Base-by-base conservation (phyloP, 1,140 invertebrate genomes). In the Metaphire vulgaris region DNA sequence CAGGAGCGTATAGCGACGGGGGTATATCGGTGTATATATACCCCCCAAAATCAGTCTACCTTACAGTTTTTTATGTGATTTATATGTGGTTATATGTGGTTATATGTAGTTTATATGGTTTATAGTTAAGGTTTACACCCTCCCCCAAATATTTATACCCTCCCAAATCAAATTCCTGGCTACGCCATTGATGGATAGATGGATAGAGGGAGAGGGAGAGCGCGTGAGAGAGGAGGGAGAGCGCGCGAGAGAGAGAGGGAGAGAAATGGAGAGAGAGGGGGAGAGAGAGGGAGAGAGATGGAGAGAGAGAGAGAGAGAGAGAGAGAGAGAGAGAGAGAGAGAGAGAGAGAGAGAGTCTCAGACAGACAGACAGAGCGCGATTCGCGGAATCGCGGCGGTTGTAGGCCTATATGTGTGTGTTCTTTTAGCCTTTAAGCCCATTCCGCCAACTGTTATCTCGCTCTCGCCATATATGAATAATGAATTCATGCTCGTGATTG, bases 231-330 rank as follows among this genome's bases (percentile, higher is more conserved):
- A 29, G 28, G 28, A 29, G 69, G 31, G 69, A 70, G 69, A 29
- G 28, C n/a, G 69, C n/a, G 69, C n/a, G 69, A 70, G 69, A 29
- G 28, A 29, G 28, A 29, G 28, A 29, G 69, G 31, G 69, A 70
- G 69, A 29, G 28, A 29, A 30, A 70, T 21, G 31, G 69, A 70
- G 69, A 21, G 69, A 71, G 69, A 70, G 69, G 31, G 69, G 31
- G 69, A 70, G 69, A 70, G 69, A 29, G 28, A 29, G 69, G 31
- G 69, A 70, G 69, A 70, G 69, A 70, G 69, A 70, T 21, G 31
- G 69, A 70, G 69, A 70, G 69, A 70, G 69, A 70, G 69, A 70
- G 69, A 70, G 69, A 70, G 69, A 70, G 69, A 70, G 69, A 70
- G 69, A 70, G 69, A 70, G 69, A 70, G 69, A 70, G 69, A 70